Evolutionary conservation across 2,888 invertebrate genomes (phyloP).

Genomic region (Stenurella melanura): DNA sequence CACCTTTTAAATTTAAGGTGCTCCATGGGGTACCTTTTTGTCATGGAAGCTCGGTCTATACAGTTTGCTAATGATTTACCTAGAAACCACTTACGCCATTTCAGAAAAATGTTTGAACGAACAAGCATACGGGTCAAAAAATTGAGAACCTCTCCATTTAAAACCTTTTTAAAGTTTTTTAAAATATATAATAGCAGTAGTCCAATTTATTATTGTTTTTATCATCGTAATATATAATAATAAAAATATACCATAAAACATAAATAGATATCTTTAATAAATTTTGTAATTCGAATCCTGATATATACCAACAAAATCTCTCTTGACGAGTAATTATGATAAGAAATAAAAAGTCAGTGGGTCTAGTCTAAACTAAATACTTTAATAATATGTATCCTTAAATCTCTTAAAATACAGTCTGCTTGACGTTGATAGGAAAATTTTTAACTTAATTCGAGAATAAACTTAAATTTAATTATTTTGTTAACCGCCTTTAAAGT

Average conservation of each 20-base stretch:
- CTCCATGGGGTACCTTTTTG: too few species aligned
- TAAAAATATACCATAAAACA: neutral
- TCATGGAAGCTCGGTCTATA: too few species aligned
- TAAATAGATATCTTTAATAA: neutral
- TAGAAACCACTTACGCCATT: too few species aligned
- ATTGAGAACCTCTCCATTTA: too few species aligned
- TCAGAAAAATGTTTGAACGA: too few species aligned
- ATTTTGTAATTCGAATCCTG: neutral
- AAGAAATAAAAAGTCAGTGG: neutral
- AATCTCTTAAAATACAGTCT: slow-evolving; percentile 1
- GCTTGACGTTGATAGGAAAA: neutral
- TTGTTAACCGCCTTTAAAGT: too few species aligned
- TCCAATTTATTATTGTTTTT: neutral
- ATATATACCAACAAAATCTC: neutral
- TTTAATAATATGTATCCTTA: neutral
- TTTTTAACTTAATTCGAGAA: neutral
- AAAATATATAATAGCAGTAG: neutral
- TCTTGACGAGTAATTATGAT: slow-evolving; percentile 3
- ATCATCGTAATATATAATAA: neutral
- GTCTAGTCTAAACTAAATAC: neutral
- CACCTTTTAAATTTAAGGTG: too few species aligned
- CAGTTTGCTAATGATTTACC: too few species aligned
- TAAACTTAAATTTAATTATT: too few species aligned
- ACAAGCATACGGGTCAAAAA: too few species aligned
- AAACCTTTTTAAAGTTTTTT: too few species aligned